A percentile compares a stretch with the other conserved stretches of the same genome.
phyloP scores from a whole-genome alignment of 53 echinoderm and acorn worm genomes.

The Pentamera pediparva region DNA sequence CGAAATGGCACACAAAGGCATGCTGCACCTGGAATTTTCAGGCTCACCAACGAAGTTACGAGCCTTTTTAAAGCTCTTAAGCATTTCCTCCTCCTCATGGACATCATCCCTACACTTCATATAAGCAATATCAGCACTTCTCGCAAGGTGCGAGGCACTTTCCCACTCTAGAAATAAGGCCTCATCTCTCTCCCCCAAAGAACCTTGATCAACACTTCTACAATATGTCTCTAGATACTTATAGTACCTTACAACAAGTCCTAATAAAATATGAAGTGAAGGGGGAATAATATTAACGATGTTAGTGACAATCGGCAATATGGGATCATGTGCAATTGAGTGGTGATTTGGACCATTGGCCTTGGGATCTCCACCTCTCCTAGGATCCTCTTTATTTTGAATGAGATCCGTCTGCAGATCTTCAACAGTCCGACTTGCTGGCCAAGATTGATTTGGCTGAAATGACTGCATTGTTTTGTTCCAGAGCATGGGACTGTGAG shows the following conservation, averaged over 20 bases:
- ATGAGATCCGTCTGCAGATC: not conserved
- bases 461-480: not conserved
- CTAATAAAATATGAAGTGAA: constrained; percentile 23
- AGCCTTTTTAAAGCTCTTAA: not conserved
- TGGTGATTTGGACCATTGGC: constrained; percentile 19
- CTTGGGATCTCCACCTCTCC: not conserved
- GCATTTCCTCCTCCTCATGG: not conserved
- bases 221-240: constrained; percentile 30
- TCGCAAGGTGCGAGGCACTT: not conserved
- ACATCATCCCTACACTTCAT: not conserved
- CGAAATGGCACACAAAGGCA: constrained; percentile 16
- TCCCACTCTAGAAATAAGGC: constrained; percentile 29
- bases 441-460: not conserved
- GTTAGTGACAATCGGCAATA: not conserved
- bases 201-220: constrained; percentile 28
- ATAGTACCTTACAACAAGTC: constrained; percentile 33
- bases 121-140: not conserved
- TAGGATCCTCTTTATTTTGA: not conserved
- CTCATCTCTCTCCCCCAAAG: constrained; percentile 17
- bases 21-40: constrained; percentile 13
- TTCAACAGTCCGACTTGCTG: not conserved
- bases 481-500: not conserved
- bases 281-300: not conserved
- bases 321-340: not conserved
- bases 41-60: not conserved